Evolutionary conservation across 2,113 vertebrate genomes (phyloP).

Genomic region (Enhydra lutris): DNA sequence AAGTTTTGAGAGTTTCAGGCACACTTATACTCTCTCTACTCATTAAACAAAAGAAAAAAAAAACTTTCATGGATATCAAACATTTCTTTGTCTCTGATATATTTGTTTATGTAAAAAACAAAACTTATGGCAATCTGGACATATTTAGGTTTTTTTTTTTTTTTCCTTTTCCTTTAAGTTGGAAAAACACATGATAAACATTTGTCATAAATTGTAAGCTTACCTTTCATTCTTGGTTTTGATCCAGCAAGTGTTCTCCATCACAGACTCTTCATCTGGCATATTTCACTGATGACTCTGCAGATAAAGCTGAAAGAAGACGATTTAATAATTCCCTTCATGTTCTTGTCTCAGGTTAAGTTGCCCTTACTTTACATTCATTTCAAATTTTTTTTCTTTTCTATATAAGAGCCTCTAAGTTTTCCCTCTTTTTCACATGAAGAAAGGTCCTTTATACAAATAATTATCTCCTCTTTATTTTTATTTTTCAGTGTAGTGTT

Average conservation of each 20-base stretch:
- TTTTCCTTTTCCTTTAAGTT: constrained; percentile 34
- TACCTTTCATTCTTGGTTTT: constrained; percentile 67
- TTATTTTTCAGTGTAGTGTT: not conserved
- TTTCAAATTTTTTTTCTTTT: not conserved
- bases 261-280: constrained; percentile 62
- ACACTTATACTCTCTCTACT: not conserved
- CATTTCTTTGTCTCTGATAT: constrained; percentile 42
- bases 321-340: constrained; percentile 65
- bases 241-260: constrained; percentile 62
- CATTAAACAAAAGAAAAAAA: not conserved
- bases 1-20: not conserved
- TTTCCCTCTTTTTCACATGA: not conserved
- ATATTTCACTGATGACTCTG: constrained; percentile 57
- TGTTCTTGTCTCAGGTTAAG: constrained; percentile 11
- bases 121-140: constrained; percentile 48
- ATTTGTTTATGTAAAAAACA: constrained; percentile 48
- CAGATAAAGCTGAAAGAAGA: constrained; percentile 54
- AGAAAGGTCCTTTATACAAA: not conserved
- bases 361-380: constrained; percentile 29
- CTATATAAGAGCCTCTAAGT: not conserved
- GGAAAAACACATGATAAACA: constrained; percentile 65
- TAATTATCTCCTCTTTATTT: not conserved
- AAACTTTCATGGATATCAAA: not conserved
- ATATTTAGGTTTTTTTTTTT: constrained; percentile 32
- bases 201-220: constrained; percentile 54